Conservation (phyloP, 2,888 invertebrate genomes). For the Zygaena filipendulae region DNA sequence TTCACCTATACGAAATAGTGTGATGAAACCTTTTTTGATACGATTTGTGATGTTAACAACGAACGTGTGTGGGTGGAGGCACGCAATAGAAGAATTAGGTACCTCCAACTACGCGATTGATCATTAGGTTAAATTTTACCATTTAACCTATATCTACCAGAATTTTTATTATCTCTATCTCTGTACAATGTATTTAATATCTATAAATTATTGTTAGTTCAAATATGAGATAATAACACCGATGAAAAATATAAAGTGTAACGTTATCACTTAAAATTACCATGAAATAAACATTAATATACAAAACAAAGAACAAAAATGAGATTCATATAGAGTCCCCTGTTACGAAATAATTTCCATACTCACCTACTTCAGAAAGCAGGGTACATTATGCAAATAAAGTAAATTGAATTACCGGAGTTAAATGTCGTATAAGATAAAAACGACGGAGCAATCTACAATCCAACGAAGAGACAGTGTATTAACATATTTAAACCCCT, state of each 20-base stretch:
- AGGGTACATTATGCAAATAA: constrained; percentile 63
- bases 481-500: constrained; percentile 65
- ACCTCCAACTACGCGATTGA: too few relatives aligned
- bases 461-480: constrained; percentile 60
- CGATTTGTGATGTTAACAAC: constrained; percentile 41
- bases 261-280: too few relatives aligned
- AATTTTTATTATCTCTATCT: too few relatives aligned
- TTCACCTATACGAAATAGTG: constrained; percentile 53
- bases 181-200: too few relatives aligned
- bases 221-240: too few relatives aligned
- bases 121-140: too few relatives aligned
- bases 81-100: too few relatives aligned
- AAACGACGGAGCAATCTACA: constrained; percentile 67
- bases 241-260: too few relatives aligned
- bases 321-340: too few relatives aligned
- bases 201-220: too few relatives aligned
- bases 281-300: constrained; percentile 17
- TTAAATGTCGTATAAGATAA: constrained; percentile 69
- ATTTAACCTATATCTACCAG: too few relatives aligned
- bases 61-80: constrained; percentile 35
- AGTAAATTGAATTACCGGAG: constrained; percentile 68
- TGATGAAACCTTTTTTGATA: constrained; percentile 59
- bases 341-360: constrained; percentile 41
- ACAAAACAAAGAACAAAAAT: constrained; percentile 18
- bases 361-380: constrained; percentile 61